Evolutionary conservation across 2,797 vertebrate genomes (phyloP).

Genomic region (Merluccius polli): DNA sequence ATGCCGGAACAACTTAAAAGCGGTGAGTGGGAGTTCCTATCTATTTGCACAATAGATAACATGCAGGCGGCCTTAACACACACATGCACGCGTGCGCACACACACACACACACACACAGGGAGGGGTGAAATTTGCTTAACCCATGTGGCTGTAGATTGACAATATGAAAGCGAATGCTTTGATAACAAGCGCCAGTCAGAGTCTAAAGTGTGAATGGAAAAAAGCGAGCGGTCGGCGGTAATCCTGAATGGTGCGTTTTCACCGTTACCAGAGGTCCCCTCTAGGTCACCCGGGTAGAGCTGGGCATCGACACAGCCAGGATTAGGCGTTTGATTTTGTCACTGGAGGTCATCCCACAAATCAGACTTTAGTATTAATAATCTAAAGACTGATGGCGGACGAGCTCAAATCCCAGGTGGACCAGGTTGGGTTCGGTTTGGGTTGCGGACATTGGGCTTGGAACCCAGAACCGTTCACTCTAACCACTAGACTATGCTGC

Average conservation of each 20-base stretch:
- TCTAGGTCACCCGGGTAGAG: background rate
- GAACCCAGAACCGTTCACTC: too few relatives aligned
- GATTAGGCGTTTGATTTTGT: too few relatives aligned
- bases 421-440: too few relatives aligned
- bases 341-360: too few relatives aligned
- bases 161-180: background rate
- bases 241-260: background rate
- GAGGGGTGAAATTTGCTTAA: background rate
- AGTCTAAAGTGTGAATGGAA: background rate
- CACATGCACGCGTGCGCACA: background rate
- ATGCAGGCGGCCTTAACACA: constrained; percentile 43
- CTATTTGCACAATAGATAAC: constrained; percentile 46
- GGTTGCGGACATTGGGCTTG: too few relatives aligned
- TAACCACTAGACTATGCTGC: too few relatives aligned
- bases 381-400: too few relatives aligned
- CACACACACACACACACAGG: constrained; percentile 8
- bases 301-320: background rate
- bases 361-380: too few relatives aligned
- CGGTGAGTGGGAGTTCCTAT: constrained; percentile 1
- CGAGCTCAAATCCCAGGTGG: too few relatives aligned
- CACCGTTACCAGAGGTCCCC: background rate
- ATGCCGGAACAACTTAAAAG: constrained; percentile 1
- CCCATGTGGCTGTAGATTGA: background rate
- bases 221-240: background rate
- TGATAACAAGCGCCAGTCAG: background rate